phyloP scores from a whole-genome alignment of 2,113 vertebrate genomes.

The Acanthochromis polyacanthus region DNA sequence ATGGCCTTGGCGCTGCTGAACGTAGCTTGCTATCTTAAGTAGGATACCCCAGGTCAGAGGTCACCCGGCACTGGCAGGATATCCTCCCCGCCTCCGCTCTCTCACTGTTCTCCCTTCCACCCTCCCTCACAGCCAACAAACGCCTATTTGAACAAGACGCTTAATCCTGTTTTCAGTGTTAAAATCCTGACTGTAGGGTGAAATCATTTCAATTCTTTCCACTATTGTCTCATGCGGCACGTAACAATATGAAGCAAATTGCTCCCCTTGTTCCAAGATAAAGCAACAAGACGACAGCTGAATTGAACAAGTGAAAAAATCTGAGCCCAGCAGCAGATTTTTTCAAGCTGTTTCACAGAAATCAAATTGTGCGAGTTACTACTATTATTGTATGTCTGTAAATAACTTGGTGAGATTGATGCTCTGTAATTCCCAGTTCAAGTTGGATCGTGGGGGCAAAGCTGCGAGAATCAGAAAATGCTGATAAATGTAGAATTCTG shows the following conservation, averaged over 20 bases:
- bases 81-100: conserved; percentile 65
- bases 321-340: background rate
- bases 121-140: conserved; percentile 15
- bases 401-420: conserved; percentile 17
- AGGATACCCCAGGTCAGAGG: conserved; percentile 80
- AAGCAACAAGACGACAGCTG: conserved; percentile 29
- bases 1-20: conserved; percentile 52
- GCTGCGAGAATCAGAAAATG: conserved; percentile 18
- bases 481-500: conserved; percentile 26
- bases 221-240: conserved; percentile 27
- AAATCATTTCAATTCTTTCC: conserved; percentile 46
- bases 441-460: conserved; percentile 12
- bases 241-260: conserved; percentile 26
- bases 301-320: conserved; percentile 27
- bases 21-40: conserved; percentile 49
- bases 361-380: background rate
- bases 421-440: conserved; percentile 24
- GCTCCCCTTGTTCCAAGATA: conserved; percentile 44
- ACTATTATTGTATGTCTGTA: conserved; percentile 3
- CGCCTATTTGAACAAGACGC: conserved; percentile 14
- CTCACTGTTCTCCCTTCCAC: conserved; percentile 11
- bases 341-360: conserved; percentile 19
- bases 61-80: conserved; percentile 68
- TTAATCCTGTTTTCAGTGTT: conserved; percentile 41
- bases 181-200: conserved; percentile 27